Evolutionary conservation across 2,888 invertebrate species (phyloP).

Genomic region (Heliconius erato): DNA sequence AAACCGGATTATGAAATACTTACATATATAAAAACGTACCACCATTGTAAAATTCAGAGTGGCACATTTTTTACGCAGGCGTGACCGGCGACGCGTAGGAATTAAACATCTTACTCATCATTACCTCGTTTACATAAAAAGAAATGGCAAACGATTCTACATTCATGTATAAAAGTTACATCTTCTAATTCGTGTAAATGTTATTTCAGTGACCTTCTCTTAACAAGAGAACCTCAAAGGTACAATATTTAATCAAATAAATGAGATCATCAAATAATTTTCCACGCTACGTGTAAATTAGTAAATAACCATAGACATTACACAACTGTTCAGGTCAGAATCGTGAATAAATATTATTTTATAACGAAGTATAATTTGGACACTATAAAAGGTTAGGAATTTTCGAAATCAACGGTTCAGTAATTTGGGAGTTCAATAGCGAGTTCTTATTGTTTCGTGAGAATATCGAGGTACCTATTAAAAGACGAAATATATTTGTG

Average conservation of each 20-base stretch:
- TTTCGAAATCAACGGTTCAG: background rate
- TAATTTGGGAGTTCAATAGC: slow-evolving; percentile 24
- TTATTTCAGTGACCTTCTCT: background rate
- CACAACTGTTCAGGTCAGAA: slow-evolving; percentile 20
- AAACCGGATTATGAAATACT: too few relatives aligned
- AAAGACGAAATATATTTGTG: background rate
- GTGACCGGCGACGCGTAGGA: background rate
- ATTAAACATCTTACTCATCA: background rate
- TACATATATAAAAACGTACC: too few relatives aligned
- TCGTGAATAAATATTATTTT: slow-evolving; percentile 21
- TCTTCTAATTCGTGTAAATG: background rate
- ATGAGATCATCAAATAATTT: slow-evolving; percentile 32
- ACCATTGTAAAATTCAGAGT: background rate
- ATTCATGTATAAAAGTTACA: background rate
- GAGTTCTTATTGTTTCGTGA: slow-evolving; percentile 29
- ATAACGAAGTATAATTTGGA: slow-evolving; percentile 34
- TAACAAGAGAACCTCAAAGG: background rate
- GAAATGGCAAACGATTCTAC: background rate
- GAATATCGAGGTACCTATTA: slow-evolving; percentile 23
- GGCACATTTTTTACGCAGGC: background rate
- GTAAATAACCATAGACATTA: slow-evolving; percentile 18
- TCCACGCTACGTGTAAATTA: slow-evolving; percentile 34
- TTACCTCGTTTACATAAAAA: background rate
- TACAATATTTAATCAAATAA: background rate
- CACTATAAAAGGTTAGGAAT: slow-evolving; percentile 29